These are phyloP conservation scores for Distichodus sexfasciatus DNA, from an alignment of 2,797 vertebrate species.

Conservation along the genomic window DNA sequence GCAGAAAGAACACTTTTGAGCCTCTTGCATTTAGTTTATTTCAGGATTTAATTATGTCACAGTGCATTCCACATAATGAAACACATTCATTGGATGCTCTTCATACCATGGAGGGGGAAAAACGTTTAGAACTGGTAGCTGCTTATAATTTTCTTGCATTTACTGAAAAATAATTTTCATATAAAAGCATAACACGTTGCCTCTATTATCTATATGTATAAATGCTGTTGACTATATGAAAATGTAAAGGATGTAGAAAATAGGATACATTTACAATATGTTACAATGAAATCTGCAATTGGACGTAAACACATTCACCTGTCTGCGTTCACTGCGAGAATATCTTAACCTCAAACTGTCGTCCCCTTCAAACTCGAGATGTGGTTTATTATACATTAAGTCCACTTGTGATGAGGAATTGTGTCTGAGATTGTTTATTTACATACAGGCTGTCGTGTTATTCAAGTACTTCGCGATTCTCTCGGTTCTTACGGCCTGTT, in stretches of 20 bases:
- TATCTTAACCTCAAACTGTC: neutral
- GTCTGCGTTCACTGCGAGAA: constrained; percentile 21
- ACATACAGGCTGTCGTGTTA: neutral
- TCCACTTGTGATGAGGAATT: constrained; percentile 12
- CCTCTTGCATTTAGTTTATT: neutral
- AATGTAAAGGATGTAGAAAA: constrained; percentile 48
- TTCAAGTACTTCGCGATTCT: neutral
- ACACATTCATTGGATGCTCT: constrained; percentile 41
- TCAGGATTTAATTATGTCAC: constrained; percentile 40
- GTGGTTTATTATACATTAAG: neutral
- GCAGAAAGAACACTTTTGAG: neutral
- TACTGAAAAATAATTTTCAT: constrained; percentile 54
- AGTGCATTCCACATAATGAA: constrained; percentile 44
- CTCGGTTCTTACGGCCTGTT: neutral
- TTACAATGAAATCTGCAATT: constrained; percentile 27
- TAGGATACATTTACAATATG: constrained; percentile 40
- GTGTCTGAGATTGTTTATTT: neutral
- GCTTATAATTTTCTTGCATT: constrained; percentile 17
- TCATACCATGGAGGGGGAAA: constrained; percentile 36
- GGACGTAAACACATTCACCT: constrained; percentile 33
- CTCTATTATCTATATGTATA: constrained; percentile 39
- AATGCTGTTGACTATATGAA: constrained; percentile 47
- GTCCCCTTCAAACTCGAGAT: neutral
- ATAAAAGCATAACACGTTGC: constrained; percentile 44
- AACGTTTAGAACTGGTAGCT: constrained; percentile 31